A percentile compares a stretch with the other conserved stretches of the same genome.
Conservation (phyloP, 37 sponge, comb jelly and placozoan species). For the Amphimedon queenslandica region DNA sequence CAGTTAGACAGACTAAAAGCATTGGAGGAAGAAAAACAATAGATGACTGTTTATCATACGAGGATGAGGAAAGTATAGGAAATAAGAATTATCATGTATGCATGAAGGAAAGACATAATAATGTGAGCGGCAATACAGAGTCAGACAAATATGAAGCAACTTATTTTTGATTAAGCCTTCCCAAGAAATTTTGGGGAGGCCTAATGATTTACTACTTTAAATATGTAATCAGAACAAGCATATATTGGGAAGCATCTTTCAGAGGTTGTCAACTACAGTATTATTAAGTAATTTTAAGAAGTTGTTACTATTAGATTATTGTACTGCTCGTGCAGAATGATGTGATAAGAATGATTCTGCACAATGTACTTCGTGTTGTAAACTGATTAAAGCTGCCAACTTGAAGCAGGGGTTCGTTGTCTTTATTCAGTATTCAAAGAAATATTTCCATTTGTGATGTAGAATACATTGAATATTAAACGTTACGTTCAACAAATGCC, state of each 20-base stretch:
- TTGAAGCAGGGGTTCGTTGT: neutral
- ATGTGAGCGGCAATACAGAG: no score
- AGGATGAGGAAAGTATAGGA: neutral
- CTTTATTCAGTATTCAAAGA: neutral
- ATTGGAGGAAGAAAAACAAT: neutral
- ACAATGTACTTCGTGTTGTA: neutral
- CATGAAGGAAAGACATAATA: no score
- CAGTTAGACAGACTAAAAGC: neutral
- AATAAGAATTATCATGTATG: conserved; percentile 11
- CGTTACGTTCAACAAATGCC: neutral
- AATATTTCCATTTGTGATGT: neutral
- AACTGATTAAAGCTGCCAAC: neutral
- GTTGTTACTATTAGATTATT: no score
- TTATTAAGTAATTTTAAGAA: no score
- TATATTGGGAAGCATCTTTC: no score
- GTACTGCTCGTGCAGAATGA: no score
- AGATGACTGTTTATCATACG: neutral
- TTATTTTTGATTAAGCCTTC: no score
- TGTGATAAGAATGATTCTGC: neutral
- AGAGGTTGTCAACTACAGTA: no score
- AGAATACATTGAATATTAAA: neutral
- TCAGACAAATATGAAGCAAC: no score
- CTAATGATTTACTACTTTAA: no score
- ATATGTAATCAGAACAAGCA: no score
- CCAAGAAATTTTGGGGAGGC: no score